Evolutionary conservation across 92 coral and sea anemone species (phyloP).

Genomic region (Meandrina meandrites): DNA sequence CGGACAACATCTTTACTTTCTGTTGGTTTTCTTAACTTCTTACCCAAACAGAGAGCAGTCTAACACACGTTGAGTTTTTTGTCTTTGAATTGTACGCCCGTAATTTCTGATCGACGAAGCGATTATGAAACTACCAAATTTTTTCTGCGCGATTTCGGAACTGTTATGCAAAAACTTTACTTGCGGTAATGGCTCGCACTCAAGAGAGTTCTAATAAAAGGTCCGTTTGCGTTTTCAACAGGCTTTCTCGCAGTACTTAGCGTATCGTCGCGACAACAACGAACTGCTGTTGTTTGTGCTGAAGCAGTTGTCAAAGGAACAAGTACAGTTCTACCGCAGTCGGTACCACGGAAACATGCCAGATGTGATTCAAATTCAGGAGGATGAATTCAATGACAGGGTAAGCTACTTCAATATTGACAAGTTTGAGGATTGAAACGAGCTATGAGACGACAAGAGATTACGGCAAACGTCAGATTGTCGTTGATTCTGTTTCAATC

Average conservation of each 20-base stretch:
- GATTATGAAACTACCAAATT: background rate
- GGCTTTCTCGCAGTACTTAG: slow-evolving; percentile 92
- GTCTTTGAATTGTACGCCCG: background rate
- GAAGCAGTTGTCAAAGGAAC: slow-evolving; percentile 90
- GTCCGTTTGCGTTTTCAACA: slow-evolving; percentile 24
- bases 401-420: slow-evolving; percentile 75
- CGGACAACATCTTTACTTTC: background rate
- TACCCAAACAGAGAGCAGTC: background rate
- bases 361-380: slow-evolving; percentile 86
- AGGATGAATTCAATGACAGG: slow-evolving; percentile 92
- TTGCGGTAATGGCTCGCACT: background rate
- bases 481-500: no score
- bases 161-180: background rate
- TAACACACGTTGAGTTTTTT: background rate
- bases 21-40: background rate
- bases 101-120: background rate
- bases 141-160: background rate
- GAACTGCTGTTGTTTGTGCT: slow-evolving; percentile 93
- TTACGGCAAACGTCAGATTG: no score
- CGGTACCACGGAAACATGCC: slow-evolving; percentile 80
- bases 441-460: no score
- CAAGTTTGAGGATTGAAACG: no score
- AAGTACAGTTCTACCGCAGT: slow-evolving; percentile 82
- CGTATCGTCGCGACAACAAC: slow-evolving; percentile 95
- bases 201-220: background rate